phyloP scores from a whole-genome alignment of 2,113 vertebrate species.

The Lipophrys pholis region DNA sequence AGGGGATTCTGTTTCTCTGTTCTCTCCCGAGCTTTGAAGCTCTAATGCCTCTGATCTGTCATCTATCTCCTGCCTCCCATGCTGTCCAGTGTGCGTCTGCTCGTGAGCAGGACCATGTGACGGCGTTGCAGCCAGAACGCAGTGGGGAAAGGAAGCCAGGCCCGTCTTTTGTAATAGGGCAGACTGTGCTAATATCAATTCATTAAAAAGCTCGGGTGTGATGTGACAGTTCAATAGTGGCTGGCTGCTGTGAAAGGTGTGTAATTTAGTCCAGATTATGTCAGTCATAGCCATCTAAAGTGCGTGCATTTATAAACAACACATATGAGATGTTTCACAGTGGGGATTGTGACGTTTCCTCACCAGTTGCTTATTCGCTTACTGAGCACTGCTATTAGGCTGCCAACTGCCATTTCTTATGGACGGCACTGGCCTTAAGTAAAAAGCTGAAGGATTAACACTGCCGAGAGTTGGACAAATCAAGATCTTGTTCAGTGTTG shows the following conservation, averaged over 20 bases:
- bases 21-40: conserved; percentile 63
- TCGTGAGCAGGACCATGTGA: conserved; percentile 45
- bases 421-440: conserved; percentile 2
- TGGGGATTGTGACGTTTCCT: neutral
- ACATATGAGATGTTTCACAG: conserved; percentile 33
- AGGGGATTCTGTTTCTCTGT: conserved; percentile 53
- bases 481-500: neutral
- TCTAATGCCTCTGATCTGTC: conserved; percentile 69
- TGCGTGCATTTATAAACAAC: conserved; percentile 20
- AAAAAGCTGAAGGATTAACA: conserved; percentile 1
- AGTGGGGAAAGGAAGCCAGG: conserved; percentile 27
- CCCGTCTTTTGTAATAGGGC: conserved; percentile 30
- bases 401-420: conserved; percentile 11
- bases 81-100: conserved; percentile 47
- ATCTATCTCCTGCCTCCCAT: conserved; percentile 57
- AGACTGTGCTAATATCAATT: conserved; percentile 35
- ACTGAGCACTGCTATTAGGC: neutral
- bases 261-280: conserved; percentile 36
- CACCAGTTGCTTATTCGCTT: conserved; percentile 15
- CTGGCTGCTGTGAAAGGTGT: conserved; percentile 32
- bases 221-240: conserved; percentile 26
- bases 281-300: conserved; percentile 20
- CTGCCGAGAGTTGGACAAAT: conserved; percentile 6
- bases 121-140: conserved; percentile 32
- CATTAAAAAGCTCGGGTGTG: conserved; percentile 29